Conservation (phyloP, 1,140 invertebrate species). For the Asbolus verrucosus region DNA sequence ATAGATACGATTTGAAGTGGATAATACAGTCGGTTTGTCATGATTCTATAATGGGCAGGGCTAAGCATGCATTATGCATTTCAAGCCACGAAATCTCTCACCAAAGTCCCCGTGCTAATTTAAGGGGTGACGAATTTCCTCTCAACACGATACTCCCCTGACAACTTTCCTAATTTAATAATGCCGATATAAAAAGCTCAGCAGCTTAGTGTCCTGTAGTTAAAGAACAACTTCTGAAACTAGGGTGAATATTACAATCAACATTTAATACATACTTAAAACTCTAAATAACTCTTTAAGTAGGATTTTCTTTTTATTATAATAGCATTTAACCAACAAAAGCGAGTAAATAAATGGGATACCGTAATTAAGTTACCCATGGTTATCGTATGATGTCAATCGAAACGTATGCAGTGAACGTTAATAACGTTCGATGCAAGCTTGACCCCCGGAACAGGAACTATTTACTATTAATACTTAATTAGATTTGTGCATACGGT, state of each 20-base stretch:
- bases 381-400: not conserved
- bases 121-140: slow-evolving; percentile 38
- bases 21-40: slow-evolving; percentile 22
- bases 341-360: not conserved
- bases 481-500: slow-evolving; percentile 22
- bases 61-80: slow-evolving; percentile 37
- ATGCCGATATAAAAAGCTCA: slow-evolving; percentile 11
- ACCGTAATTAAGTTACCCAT: slow-evolving; percentile 12
- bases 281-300: no score
- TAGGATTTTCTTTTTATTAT: not conserved
- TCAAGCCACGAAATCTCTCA: slow-evolving; percentile 33
- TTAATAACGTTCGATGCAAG: slow-evolving; percentile 27
- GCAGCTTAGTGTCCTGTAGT: no score
- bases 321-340: not conserved
- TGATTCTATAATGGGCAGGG: slow-evolving; percentile 29
- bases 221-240: no score
- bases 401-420: slow-evolving; percentile 7
- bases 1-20: slow-evolving; percentile 14
- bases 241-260: no score
- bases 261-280: no score
- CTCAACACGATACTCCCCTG: slow-evolving; percentile 9
- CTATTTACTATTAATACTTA: slow-evolving; percentile 23
- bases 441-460: slow-evolving; percentile 16
- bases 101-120: slow-evolving; percentile 24
- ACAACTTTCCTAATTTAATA: slow-evolving; percentile 22